These are phyloP conservation scores for Paratilapia polleni DNA, from an alignment of 2,113 vertebrate species.

Conservation along the genomic window DNA sequence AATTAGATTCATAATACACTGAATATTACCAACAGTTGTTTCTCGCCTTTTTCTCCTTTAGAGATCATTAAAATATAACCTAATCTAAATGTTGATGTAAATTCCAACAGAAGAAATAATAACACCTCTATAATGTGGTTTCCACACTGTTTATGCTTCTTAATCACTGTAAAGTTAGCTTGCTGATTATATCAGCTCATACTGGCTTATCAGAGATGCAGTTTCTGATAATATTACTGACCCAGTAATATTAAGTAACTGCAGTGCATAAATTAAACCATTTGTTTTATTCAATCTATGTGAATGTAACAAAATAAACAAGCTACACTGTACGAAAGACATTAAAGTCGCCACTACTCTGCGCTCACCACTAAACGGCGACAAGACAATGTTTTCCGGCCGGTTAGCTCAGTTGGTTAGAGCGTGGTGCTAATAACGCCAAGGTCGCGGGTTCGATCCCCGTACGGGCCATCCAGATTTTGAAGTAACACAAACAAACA, in stretches of 20 bases:
- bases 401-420: constrained; percentile 77
- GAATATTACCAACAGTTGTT: no score
- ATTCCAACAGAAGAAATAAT: background rate
- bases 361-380: no score
- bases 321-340: no score
- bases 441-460: constrained; percentile 75
- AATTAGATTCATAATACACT: background rate
- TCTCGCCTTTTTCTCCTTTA: rapidly evolving
- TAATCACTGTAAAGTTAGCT: background rate
- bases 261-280: background rate
- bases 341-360: no score
- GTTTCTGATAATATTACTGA: no score
- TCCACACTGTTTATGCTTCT: background rate
- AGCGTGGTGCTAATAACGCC: constrained; percentile 77
- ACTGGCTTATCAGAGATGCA: background rate
- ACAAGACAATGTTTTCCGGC: no score
- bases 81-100: background rate
- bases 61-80: background rate
- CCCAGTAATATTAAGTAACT: background rate
- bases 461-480: constrained; percentile 37
- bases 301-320: no score
- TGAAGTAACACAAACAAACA: no score
- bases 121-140: background rate
- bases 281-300: background rate
- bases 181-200: background rate